Evolutionary conservation across 2,113 vertebrate genomes (phyloP), one percentile per base, ranked within the genome.

Genomic region (Spea bombifrons): DNA sequence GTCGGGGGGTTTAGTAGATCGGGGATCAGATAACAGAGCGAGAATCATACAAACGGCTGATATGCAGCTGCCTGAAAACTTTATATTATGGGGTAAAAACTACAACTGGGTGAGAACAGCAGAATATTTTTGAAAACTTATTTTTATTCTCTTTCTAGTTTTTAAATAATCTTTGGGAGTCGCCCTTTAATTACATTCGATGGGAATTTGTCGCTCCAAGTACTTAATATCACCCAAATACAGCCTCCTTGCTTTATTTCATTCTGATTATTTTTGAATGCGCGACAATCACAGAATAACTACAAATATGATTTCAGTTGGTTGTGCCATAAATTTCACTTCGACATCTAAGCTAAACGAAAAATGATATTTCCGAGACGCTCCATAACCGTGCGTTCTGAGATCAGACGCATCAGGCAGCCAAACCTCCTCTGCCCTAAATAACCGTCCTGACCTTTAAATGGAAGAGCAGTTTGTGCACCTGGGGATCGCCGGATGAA

Each of bases 281-380:
- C 66, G 70, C 10, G 16, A 49, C 70, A 77, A 77, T 77, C 70
- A 53, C 69, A 70, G 61, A 70, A 77, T 63, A 77, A 63, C 53
- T 30, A 30, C 30, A 30, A 30, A 30, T 30, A 30, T 70, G 75
- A 53, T 70, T 77, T 77, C 10, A 5, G 66, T 66, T 61, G 66
- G 75, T 67, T 75, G 46, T 63, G 55, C 53, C 66, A 81, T 75
- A 52, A 70, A 69, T 81, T 81, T 61, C 44, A 81, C 70, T 81
- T 75, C 69, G 53, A 64, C 72, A 46, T 69, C 66, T 70, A 69
- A 69, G 70, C 65, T 59, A 75, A 74, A 81, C 63, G 66, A 77
- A 77, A 77, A 70, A 69, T 77, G 61, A 70, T 67, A 77, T 49
- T 50, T 30, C 30, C 30, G 30, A 30, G 30, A 30, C 30, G 2